These are phyloP conservation scores for Herpetotheres cachinnans DNA, from an alignment of 2,113 vertebrate genomes.

Conservation along the genomic window DNA sequence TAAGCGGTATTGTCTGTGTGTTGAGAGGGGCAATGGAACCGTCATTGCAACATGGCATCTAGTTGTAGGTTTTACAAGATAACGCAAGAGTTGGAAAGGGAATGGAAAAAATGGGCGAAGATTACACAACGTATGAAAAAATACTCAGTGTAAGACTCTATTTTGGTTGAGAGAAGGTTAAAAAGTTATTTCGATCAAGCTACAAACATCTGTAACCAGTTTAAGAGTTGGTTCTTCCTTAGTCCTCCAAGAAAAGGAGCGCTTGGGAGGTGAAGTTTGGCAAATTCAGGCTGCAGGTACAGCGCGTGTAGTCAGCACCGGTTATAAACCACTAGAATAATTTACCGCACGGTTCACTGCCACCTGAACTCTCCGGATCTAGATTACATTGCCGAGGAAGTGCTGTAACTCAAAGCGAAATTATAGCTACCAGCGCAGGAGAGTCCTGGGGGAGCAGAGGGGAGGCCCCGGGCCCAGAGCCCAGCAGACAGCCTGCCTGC, in stretches of 20 bases:
- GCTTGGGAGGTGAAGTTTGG: not conserved
- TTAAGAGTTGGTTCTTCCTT: not conserved
- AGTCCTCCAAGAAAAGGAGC: not conserved
- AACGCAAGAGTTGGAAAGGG: not conserved
- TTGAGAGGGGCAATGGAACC: not conserved
- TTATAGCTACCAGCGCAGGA: not conserved
- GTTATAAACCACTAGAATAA: not conserved
- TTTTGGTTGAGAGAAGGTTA: not conserved
- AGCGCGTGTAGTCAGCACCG: not conserved
- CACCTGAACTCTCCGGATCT: not conserved
- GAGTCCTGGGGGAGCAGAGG: not conserved
- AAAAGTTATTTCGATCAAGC: not conserved
- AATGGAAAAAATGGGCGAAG: not conserved
- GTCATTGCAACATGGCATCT: not conserved
- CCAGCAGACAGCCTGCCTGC: rapidly evolving
- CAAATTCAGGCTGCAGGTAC: not conserved
- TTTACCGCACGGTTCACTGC: not conserved
- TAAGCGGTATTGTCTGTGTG: not conserved
- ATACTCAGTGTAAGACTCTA: not conserved
- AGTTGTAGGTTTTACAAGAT: not conserved
- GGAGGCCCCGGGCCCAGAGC: not conserved
- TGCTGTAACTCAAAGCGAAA: not conserved
- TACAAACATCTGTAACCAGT: not conserved
- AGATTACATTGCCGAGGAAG: too few species aligned
- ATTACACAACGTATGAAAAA: not conserved